Conservation (phyloP, 2,888 invertebrate species). For the Unio pictorum region DNA sequence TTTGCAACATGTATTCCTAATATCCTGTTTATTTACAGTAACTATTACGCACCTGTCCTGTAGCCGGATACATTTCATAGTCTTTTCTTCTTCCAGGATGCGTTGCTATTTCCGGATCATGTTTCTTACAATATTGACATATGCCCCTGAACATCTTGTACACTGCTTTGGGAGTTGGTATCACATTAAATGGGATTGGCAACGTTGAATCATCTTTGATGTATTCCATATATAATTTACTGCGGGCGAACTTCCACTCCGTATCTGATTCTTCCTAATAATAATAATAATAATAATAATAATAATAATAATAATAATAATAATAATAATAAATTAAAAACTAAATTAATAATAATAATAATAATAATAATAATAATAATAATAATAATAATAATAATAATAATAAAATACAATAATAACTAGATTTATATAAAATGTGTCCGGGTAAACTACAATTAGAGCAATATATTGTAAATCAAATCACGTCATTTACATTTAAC, state of each 20-base stretch:
- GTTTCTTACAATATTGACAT: conserved; percentile 18
- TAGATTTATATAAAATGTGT: too few species aligned
- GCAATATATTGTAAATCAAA: too few species aligned
- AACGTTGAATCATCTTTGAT: conserved; percentile 74
- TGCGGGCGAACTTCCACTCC: conserved; percentile 70
- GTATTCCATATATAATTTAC: conserved; percentile 71
- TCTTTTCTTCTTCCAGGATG: conserved; percentile 57
- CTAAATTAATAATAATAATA: neutral
- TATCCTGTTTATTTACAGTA: too few species aligned
- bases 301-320: neutral
- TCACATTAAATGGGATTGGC: conserved; percentile 72
- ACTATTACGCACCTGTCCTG: neutral
- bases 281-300: neutral
- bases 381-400: conserved; percentile 21
- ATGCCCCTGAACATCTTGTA: conserved; percentile 22
- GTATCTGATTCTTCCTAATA: conserved; percentile 67
- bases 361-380: neutral
- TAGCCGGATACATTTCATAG: conserved; percentile 48
- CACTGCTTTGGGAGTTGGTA: conserved; percentile 58
- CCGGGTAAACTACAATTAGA: too few species aligned
- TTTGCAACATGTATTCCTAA: too few species aligned
- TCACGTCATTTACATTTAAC: too few species aligned
- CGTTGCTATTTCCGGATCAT: conserved; percentile 25
- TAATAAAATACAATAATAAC: neutral
- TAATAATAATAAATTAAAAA: neutral